phyloP scores from a whole-genome alignment of 2,797 vertebrate species.

The Mormyrus proboscirostris region DNA sequence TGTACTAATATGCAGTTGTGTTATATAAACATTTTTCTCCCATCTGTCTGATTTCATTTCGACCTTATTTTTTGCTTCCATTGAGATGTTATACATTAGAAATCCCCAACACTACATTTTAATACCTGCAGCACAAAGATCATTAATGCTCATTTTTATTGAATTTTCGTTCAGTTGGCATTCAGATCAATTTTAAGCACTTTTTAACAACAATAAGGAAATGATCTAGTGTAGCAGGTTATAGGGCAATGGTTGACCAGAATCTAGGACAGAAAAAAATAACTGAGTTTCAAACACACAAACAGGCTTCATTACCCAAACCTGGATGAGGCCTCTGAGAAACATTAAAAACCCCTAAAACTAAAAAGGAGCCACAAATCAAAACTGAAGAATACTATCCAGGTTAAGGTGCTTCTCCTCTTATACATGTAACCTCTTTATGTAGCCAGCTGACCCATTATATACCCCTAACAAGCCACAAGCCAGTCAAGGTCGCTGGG shows the following conservation, averaged over 20 bases:
- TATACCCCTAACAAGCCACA: not conserved
- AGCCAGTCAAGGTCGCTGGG: not conserved
- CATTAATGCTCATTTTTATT: not conserved
- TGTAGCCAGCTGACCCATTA: not conserved
- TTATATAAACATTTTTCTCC: not conserved
- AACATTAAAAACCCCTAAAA: not conserved
- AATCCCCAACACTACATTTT: not conserved
- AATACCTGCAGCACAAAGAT: not conserved
- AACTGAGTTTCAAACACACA: not conserved
- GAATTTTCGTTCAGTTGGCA: not conserved
- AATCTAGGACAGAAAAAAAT: not conserved
- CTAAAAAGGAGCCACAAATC: not conserved
- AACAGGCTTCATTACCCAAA: not conserved
- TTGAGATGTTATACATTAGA: not conserved
- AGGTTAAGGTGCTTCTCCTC: not conserved
- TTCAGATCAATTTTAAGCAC: not conserved
- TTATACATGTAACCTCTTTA: not conserved
- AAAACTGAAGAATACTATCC: not conserved
- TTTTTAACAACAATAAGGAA: not conserved
- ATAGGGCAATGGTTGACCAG: not conserved
- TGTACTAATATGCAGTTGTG: not conserved
- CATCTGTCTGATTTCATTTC: not conserved
- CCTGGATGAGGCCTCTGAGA: not conserved
- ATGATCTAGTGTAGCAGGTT: not conserved
- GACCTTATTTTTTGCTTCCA: not conserved